phyloP scores from a whole-genome alignment of 2,797 vertebrate species.

The Poecile montanus region DNA sequence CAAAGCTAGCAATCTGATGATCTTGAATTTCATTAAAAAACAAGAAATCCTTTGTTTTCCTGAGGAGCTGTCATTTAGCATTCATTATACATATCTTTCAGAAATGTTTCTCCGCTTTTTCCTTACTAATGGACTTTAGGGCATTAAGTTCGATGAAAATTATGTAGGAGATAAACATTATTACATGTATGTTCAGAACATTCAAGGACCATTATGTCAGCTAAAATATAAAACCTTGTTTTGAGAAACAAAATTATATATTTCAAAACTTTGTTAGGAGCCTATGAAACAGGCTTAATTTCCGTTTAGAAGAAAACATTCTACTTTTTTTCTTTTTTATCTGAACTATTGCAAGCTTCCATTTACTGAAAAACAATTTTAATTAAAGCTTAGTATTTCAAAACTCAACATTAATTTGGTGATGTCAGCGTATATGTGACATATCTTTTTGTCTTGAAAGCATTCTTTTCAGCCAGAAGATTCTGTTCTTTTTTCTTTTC shows the following conservation, averaged over 20 bases:
- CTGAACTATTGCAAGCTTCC: background rate
- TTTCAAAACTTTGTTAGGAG: background rate
- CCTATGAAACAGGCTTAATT: background rate
- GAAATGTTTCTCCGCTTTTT: background rate
- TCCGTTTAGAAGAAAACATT: background rate
- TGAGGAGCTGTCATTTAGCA: background rate
- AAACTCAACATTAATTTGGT: background rate
- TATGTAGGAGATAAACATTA: background rate
- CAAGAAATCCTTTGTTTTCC: background rate
- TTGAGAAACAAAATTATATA: background rate
- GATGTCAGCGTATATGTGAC: background rate
- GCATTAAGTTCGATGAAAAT: background rate
- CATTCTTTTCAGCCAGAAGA: background rate
- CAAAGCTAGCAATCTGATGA: background rate
- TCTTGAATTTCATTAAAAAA: background rate
- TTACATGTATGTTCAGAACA: background rate
- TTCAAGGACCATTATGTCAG: background rate
- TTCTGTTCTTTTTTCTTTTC: background rate
- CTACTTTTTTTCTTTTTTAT: background rate
- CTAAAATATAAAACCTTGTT: background rate
- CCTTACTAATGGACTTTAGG: background rate
- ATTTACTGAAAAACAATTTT: slow-evolving; percentile 1
- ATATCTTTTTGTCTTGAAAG: background rate
- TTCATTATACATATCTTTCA: background rate
- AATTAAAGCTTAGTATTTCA: slow-evolving; percentile 4